Base-by-base conservation (phyloP, 2,113 vertebrate species). In the Prunella himalayana region DNA sequence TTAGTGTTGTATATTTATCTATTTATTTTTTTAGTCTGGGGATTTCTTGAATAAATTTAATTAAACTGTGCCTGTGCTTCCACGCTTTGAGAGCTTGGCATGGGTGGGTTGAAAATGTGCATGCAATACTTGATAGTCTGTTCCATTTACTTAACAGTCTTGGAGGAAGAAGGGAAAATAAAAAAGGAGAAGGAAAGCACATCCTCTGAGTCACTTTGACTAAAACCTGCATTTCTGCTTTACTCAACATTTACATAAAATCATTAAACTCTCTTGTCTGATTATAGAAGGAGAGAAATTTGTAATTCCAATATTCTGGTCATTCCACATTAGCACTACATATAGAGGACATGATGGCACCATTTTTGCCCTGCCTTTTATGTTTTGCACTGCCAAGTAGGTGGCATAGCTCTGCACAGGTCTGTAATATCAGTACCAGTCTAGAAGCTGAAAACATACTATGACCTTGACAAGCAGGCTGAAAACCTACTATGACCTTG, bases 21-120 rank as follows among this genome's bases (percentile, higher is more conserved):
- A 5, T 50, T 80, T 53, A 2, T 42, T 88, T 57, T 69, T 86
- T 64, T 44, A 70, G 59, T 60, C 56, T 56, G 23, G 28, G 25
- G 45, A 85, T 95, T 94, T 82, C 71, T 86, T 65, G 39, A 59
- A 75, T 81, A 82, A 93, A 93, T 88, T 82, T 51, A 88, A 83
- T 86, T 88, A 86, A 96, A 86, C 42, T 19, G 21, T 57, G 35
- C 15, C 60, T 80, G 11, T 50, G 51, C 7, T 82, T 87, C 68
- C 82, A 90, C 0, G 0, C 47, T 66, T 87, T 70, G 50, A 96
- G 45, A 87, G 61, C 28, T 63, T 91, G 59, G 44, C 47, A 65
- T 16, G 59, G n/a, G 27, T 14, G 7, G 6, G 39, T 15, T 88
- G 84, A 92, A 92, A 86, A 77, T 2, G 4, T 11, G 27, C 3